These are phyloP conservation scores for Megaustenia siamemsis DNA, from an alignment of 2,888 invertebrate genomes.

Conservation along the genomic window DNA sequence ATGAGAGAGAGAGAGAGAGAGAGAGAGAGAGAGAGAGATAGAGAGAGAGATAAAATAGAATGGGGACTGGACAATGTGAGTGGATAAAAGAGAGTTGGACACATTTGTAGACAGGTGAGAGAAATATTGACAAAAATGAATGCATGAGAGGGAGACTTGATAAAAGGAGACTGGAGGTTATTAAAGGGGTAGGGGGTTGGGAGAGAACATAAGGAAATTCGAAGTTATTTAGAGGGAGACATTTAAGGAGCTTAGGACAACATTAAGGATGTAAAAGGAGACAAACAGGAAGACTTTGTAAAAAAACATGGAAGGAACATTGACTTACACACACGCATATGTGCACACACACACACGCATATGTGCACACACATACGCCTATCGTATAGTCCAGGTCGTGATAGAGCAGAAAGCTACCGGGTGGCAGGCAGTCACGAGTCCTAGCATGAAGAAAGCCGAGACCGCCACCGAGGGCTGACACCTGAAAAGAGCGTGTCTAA, in stretches of 20 bases:
- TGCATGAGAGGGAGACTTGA: not conserved
- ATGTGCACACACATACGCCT: slow-evolving; percentile 3
- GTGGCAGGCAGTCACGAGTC: not conserved
- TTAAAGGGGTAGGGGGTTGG: not conserved
- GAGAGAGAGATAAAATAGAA: not conserved
- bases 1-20: too few species aligned
- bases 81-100: not conserved
- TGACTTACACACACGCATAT: slow-evolving; percentile 27
- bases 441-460: not conserved
- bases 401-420: slow-evolving; percentile 13
- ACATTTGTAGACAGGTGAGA: too few species aligned
- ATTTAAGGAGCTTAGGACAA: too few species aligned
- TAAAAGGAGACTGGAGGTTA: not conserved
- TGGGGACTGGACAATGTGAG: not conserved
- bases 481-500: too few species aligned
- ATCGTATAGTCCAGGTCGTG: slow-evolving; percentile 19
- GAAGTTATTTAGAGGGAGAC: not conserved
- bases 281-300: too few species aligned
- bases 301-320: not conserved
- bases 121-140: too few species aligned
- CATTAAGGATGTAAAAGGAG: too few species aligned
- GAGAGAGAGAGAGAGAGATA: not conserved
- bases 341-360: slow-evolving; percentile 36
- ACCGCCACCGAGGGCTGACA: too few species aligned
- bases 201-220: not conserved